phyloP scores from a whole-genome alignment of 2,888 invertebrate species.

The Boloria selene region DNA sequence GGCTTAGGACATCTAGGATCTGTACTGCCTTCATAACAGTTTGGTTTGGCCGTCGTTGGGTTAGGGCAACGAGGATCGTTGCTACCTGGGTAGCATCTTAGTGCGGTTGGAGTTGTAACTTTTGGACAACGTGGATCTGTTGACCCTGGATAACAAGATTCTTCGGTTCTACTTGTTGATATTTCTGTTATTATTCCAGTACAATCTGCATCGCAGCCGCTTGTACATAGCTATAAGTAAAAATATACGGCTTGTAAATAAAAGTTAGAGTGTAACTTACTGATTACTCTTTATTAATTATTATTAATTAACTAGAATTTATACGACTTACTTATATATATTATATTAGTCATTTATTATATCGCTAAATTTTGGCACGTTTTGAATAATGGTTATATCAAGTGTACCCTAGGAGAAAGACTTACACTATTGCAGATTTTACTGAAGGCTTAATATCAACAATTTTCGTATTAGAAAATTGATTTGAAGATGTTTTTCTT shows the following conservation, averaged over 20 bases:
- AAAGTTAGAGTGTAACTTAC: too few relatives aligned
- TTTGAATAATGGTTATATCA: too few relatives aligned
- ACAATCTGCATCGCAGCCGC: conserved; percentile 67
- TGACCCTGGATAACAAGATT: conserved; percentile 41
- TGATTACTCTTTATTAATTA: too few relatives aligned
- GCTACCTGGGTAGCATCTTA: conserved; percentile 54
- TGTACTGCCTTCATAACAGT: conserved; percentile 53
- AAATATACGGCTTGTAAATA: background rate
- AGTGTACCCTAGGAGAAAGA: too few relatives aligned
- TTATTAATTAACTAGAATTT: too few relatives aligned
- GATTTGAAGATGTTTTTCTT: too few relatives aligned
- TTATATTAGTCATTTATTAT: too few relatives aligned
- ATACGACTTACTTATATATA: too few relatives aligned
- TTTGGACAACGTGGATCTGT: conserved; percentile 60
- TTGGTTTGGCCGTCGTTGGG: conserved; percentile 43
- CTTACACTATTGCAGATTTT: too few relatives aligned
- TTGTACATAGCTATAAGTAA: conserved; percentile 65
- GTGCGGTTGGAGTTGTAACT: conserved; percentile 49
- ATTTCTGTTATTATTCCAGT: conserved; percentile 58
- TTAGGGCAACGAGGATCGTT: conserved; percentile 47
- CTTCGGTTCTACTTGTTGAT: conserved; percentile 58
- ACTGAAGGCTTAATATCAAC: too few relatives aligned
- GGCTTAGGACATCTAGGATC: conserved; percentile 51
- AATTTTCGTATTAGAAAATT: too few relatives aligned
- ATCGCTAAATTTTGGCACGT: too few relatives aligned